phyloP scores from a whole-genome alignment of 2,797 vertebrate species.

The Ctenopoma multispine region DNA sequence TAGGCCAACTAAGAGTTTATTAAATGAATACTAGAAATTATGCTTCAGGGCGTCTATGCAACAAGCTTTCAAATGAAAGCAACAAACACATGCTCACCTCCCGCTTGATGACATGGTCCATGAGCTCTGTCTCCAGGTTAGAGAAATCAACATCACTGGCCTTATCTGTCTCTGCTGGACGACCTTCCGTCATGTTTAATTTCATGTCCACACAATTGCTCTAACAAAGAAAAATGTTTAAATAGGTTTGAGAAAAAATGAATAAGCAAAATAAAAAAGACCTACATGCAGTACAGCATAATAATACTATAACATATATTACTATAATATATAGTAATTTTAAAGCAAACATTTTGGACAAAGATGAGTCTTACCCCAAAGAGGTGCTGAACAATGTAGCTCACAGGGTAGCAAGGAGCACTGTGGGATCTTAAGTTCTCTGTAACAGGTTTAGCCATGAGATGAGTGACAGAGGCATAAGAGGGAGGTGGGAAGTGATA shows the following conservation, averaged over 20 bases:
- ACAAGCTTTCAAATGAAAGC: too few relatives aligned
- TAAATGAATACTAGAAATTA: not conserved
- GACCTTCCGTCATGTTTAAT: conserved; percentile 33
- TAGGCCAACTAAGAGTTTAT: not conserved
- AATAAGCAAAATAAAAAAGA: not conserved
- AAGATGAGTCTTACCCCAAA: conserved; percentile 86
- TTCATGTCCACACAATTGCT: conserved; percentile 55
- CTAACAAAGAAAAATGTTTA: conserved; percentile 42
- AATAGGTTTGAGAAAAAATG: not conserved
- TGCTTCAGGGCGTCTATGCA: not conserved
- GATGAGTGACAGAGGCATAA: conserved; percentile 75
- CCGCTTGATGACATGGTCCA: conserved; percentile 52
- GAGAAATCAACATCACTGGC: conserved; percentile 44
- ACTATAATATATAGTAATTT: too few relatives aligned
- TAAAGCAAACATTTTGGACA: not conserved
- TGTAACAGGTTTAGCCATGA: conserved; percentile 76
- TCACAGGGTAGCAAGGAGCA: conserved; percentile 84
- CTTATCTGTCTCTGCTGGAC: conserved; percentile 12
- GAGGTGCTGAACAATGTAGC: conserved; percentile 89
- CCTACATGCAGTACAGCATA: too few relatives aligned
- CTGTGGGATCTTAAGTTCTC: conserved; percentile 54
- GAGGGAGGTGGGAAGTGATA: conserved; percentile 60
- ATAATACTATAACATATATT: too few relatives aligned
- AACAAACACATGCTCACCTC: conserved; percentile 57
- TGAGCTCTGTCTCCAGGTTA: conserved; percentile 69